These are phyloP conservation scores for Morphnarchus princeps DNA, from an alignment of 2,113 vertebrate species.

Conservation along the genomic window DNA sequence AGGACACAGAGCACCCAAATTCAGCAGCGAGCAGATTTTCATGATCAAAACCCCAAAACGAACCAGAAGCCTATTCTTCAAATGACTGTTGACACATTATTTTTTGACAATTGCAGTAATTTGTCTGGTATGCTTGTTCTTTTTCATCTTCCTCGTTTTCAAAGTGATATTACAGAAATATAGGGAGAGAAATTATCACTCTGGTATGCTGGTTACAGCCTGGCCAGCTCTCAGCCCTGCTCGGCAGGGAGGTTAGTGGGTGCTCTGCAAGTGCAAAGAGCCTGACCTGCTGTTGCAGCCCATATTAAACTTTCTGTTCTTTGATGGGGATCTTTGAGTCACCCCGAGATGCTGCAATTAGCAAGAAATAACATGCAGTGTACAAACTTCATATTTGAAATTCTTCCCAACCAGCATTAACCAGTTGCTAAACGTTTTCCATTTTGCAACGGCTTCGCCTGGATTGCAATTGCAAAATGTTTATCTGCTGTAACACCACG, in stretches of 20 bases:
- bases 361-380: background rate
- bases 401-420: background rate
- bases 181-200: fast-evolving
- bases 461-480: background rate
- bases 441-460: background rate
- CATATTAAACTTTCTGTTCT: background rate
- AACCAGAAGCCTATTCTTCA: background rate
- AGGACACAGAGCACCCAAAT: background rate
- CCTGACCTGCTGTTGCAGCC: background rate
- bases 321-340: background rate
- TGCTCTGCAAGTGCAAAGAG: background rate
- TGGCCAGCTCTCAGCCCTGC: background rate
- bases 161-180: background rate
- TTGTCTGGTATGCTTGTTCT: background rate
- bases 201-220: background rate
- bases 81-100: background rate
- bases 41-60: fast-evolving
- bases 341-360: background rate
- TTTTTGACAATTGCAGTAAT: background rate
- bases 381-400: background rate
- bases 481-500: background rate
- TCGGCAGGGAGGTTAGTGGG: background rate
- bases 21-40: background rate
- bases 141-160: background rate
- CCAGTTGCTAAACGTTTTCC: background rate